Percentiles rank a stretch among this genome's conserved stretches.
Conservation (phyloP, 2,888 invertebrate genomes). For the Muschampia plurimacula region DNA sequence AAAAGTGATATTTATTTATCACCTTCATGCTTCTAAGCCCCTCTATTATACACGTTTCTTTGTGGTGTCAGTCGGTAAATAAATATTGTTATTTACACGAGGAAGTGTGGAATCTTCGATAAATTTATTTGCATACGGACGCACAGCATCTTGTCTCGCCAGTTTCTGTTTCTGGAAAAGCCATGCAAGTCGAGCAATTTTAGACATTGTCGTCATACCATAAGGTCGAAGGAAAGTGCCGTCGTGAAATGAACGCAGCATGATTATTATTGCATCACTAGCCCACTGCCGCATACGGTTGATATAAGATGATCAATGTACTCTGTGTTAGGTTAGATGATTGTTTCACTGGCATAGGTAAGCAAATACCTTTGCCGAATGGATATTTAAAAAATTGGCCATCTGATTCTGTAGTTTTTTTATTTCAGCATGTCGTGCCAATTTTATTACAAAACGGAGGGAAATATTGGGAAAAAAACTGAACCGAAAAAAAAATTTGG, state of each 20-base stretch:
- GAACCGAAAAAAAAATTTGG: too few species aligned
- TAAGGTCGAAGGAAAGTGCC: conserved; percentile 48
- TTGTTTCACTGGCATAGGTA: conserved; percentile 30
- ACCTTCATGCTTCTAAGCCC: not conserved
- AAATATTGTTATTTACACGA: conserved; percentile 32
- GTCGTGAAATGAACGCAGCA: conserved; percentile 42
- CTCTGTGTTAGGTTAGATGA: not conserved
- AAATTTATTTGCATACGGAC: conserved; percentile 30
- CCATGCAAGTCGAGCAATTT: conserved; percentile 18
- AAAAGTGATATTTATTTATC: not conserved
- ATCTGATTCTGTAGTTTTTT: too few species aligned
- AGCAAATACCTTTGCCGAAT: not conserved
- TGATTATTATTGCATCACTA: conserved; percentile 43
- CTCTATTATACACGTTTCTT: not conserved
- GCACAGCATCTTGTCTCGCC: conserved; percentile 22
- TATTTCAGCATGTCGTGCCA: too few species aligned
- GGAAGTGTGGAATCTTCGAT: conserved; percentile 24
- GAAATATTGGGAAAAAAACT: too few species aligned
- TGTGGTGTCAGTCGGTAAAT: conserved; percentile 16
- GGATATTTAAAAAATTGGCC: too few species aligned
- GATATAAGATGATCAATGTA: conserved; percentile 6
- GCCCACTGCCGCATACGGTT: conserved; percentile 33
- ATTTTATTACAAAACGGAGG: too few species aligned
- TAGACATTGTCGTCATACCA: conserved; percentile 42
- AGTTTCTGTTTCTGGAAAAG: conserved; percentile 1